Percentiles rank a stretch among this genome's conserved stretches.
Evolutionary conservation across 2,888 invertebrate genomes (phyloP).

Genomic region (Hirtodrosophila confusa): DNA sequence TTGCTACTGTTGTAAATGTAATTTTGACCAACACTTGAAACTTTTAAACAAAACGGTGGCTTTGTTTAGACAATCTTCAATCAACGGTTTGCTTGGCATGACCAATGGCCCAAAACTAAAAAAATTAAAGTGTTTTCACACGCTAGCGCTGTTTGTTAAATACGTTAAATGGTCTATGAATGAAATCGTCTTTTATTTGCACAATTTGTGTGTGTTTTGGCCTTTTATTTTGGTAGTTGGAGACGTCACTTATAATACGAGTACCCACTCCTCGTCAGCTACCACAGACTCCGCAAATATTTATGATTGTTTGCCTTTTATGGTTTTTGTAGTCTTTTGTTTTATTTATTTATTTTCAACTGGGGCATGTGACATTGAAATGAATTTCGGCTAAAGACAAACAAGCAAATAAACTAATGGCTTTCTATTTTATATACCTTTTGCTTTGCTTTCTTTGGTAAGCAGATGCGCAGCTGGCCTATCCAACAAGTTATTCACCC

Average conservation of each 20-base stretch:
- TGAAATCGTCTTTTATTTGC: conserved; percentile 53
- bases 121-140: conserved; percentile 53
- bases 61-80: conserved; percentile 61
- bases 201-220: conserved; percentile 19
- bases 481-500: background rate
- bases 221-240: conserved; percentile 37
- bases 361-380: conserved; percentile 48
- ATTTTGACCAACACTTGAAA: conserved; percentile 20
- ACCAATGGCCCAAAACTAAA: background rate
- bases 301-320: conserved; percentile 38
- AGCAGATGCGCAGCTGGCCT: no score
- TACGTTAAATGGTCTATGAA: conserved; percentile 43
- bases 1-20: conserved; percentile 26
- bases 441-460: background rate
- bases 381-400: background rate
- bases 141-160: conserved; percentile 44
- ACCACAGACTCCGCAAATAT: conserved; percentile 63
- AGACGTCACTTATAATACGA: conserved; percentile 62
- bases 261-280: conserved; percentile 29
- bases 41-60: conserved; percentile 53
- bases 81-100: conserved; percentile 24
- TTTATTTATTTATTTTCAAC: conserved; percentile 36
- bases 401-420: background rate
- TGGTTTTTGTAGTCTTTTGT: no score
- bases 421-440: conserved; percentile 1